phyloP scores from a whole-genome alignment of 1,140 invertebrate genomes.

The Pectinophora gossypiella region DNA sequence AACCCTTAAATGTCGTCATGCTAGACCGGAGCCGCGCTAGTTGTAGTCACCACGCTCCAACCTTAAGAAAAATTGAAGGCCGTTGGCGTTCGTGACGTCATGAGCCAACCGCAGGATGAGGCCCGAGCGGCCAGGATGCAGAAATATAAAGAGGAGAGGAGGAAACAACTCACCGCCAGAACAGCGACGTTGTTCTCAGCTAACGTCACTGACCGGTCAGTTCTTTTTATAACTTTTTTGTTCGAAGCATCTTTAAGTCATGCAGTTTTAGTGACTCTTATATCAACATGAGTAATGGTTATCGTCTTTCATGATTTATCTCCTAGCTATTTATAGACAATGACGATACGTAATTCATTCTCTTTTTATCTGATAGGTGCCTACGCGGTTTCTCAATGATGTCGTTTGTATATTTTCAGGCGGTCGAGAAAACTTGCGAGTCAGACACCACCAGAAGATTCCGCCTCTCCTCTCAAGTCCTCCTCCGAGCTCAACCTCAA shows the following conservation, averaged over 20 bases:
- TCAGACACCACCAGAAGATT: slow-evolving; percentile 45
- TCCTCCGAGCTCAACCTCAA: slow-evolving; percentile 67
- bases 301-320: too few species aligned
- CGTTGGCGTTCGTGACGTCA: slow-evolving; percentile 51
- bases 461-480: slow-evolving; percentile 52
- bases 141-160: slow-evolving; percentile 80
- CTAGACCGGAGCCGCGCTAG: slow-evolving; percentile 49
- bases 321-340: too few species aligned
- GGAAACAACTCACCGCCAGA: slow-evolving; percentile 76
- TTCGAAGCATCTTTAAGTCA: too few species aligned
- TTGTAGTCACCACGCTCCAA: slow-evolving; percentile 35
- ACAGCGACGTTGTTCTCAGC: slow-evolving; percentile 62
- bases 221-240: not conserved
- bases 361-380: too few species aligned
- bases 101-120: slow-evolving; percentile 62
- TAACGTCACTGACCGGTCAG: slow-evolving; percentile 63
- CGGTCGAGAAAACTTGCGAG: slow-evolving; percentile 43
- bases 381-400: too few species aligned
- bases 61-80: slow-evolving; percentile 23
- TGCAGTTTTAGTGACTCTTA: too few species aligned
- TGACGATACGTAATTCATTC: too few species aligned
- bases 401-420: too few species aligned
- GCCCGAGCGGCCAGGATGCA: slow-evolving; percentile 77
- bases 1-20: slow-evolving; percentile 61
- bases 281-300: too few species aligned